phyloP scores from a whole-genome alignment of 2,797 vertebrate genomes.

The Dallia pectoralis region DNA sequence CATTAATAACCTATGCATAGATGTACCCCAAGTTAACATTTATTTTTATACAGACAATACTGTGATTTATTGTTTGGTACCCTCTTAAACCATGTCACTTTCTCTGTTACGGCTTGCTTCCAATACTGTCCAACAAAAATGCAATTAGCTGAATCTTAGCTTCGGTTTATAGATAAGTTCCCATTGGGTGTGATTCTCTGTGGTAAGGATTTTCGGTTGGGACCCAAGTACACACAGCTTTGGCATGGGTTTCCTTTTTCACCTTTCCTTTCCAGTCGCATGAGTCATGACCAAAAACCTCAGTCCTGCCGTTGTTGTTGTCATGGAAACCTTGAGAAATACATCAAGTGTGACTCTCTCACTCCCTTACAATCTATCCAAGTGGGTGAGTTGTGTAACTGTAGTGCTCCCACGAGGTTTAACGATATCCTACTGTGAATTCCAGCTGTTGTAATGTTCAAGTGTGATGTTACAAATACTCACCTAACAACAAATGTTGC shows the following conservation, averaged over 20 bases:
- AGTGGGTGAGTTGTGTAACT: constrained; percentile 4
- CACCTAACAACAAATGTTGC: not conserved
- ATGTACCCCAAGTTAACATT: too few species aligned
- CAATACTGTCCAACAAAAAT: too few species aligned
- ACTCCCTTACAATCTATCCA: constrained; percentile 27
- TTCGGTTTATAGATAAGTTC: not conserved
- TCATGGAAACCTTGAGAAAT: constrained; percentile 62
- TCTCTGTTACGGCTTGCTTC: too few species aligned
- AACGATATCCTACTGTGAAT: not conserved
- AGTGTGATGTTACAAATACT: not conserved
- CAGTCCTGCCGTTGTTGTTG: constrained; percentile 42
- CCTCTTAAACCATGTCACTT: too few species aligned
- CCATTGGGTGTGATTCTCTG: not conserved
- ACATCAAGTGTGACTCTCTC: constrained; percentile 28
- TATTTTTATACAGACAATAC: too few species aligned
- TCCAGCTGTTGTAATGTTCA: not conserved
- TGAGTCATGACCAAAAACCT: constrained; percentile 49
- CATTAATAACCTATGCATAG: too few species aligned
- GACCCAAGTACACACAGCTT: not conserved
- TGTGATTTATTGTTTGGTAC: too few species aligned
- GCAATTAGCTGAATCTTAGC: too few species aligned
- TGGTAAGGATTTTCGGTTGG: not conserved
- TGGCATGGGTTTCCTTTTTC: constrained; percentile 1
- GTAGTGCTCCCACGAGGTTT: not conserved
- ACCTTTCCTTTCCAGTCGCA: constrained; percentile 10